Evolutionary conservation across 2,888 invertebrate genomes (phyloP).

Genomic region (Prosapia bicincta): DNA sequence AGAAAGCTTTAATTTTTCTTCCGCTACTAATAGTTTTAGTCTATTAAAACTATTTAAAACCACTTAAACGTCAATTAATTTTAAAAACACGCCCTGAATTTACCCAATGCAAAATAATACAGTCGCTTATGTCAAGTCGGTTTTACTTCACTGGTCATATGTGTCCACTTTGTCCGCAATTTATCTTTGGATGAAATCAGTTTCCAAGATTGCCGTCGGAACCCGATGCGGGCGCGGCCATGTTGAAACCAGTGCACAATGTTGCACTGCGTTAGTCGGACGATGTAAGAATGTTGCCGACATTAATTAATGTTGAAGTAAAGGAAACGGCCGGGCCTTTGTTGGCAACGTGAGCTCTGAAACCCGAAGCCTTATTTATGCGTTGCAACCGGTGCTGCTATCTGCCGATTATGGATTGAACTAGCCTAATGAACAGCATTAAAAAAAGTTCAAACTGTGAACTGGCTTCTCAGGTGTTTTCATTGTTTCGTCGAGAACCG

Average conservation of each 20-base stretch:
- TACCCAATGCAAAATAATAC: too few species aligned
- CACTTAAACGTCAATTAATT: too few species aligned
- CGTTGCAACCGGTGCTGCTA: neutral
- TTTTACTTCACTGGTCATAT: neutral
- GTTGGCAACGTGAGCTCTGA: neutral
- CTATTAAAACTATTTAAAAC: too few species aligned
- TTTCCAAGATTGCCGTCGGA: neutral
- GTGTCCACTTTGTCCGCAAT: neutral
- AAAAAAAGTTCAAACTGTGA: neutral
- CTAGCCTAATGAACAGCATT: neutral
- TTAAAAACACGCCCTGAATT: too few species aligned
- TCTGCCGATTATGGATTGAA: neutral
- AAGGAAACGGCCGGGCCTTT: conserved; percentile 21
- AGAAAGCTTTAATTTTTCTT: too few species aligned
- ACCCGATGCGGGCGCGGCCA: neutral
- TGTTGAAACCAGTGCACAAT: neutral
- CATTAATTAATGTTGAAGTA: conserved; percentile 24
- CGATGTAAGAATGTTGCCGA: conserved; percentile 3
- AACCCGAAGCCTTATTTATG: neutral
- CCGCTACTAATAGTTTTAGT: too few species aligned
- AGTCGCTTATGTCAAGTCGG: neutral
- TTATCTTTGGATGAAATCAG: neutral
- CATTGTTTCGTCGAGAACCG: neutral
- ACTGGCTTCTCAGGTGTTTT: neutral
- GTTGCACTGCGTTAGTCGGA: neutral